phyloP scores from a whole-genome alignment of 1,140 invertebrate genomes.

The honey bee (Apis mellifera) region Amel_HAv3.1 CM009932.2:12989501-12990000 shows the following conservation, averaged over 20 bases:
- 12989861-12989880: slow-evolving; percentile 46
- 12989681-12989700: not conserved
- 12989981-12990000: slow-evolving; percentile 48
- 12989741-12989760: slow-evolving; percentile 24
- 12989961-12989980: slow-evolving; percentile 27
- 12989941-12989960: slow-evolving; percentile 43
- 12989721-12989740: not conserved
- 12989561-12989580: slow-evolving; percentile 38
- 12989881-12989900: slow-evolving; percentile 30
- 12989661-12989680: no score
- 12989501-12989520: slow-evolving; percentile 23
- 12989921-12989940: slow-evolving; percentile 51
- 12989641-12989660: not conserved
- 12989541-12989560: slow-evolving; percentile 16
- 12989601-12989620: slow-evolving; percentile 42
- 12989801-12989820: not conserved
- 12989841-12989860: slow-evolving; percentile 41
- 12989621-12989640: slow-evolving; percentile 42
- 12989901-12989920: slow-evolving; percentile 22
- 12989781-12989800: slow-evolving; percentile 44
- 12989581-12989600: slow-evolving; percentile 17
- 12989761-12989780: slow-evolving; percentile 53
- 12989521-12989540: slow-evolving; percentile 28
- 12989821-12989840: not conserved
- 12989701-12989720: not conserved